Evolutionary conservation across 2,797 vertebrate species (phyloP), one percentile per base, ranked within the genome.

Genomic region (Rhynchonycteris naso): DNA sequence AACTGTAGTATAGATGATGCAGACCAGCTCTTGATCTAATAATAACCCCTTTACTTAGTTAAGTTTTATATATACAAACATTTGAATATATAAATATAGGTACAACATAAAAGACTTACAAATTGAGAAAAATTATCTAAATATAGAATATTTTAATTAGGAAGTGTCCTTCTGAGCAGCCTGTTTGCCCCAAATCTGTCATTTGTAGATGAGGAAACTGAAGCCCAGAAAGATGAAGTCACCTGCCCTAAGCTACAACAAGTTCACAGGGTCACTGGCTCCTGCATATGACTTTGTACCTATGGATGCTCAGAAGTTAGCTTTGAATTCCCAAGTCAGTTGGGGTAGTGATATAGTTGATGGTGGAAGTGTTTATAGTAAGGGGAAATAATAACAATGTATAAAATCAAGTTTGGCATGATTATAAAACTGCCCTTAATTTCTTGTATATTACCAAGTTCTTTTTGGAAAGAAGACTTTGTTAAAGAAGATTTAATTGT

Each of bases 21-120:
- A 85, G 65, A 59, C 54, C 58, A 88, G 72, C 81, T 66, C 43
- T 35, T 94, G 72, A 59, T 84, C 47, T 85, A 18, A 68, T 85
- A 18, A 68, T 33, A 78, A 19, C 30, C 28, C 14, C n/a, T 90
- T 91, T 76, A 79, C 35, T 88, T 66, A 89, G 28, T 87, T 65
- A 78, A 71, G 61, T 65, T 81, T 88, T 94, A 58, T 72, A 1
- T 58, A n/a, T n/a, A 33, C 15, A 89, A 56, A 59, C 21, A 84
- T 88, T 96, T 93, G 21, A 88, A 72, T 82, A 56, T 85, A n/a
- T 56, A 92, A 85, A 75, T 88, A 61, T 56, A 88, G 80, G 68
- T 75, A 79, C 7, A 93, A 2, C 91, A 43, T 59, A 24, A 82
- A 81, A 92, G 21, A 72, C 14, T 81, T 84, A 10, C 50, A 26